phyloP scores from a whole-genome alignment of 2,888 invertebrate genomes.

The Phymatocera aterrima region DNA sequence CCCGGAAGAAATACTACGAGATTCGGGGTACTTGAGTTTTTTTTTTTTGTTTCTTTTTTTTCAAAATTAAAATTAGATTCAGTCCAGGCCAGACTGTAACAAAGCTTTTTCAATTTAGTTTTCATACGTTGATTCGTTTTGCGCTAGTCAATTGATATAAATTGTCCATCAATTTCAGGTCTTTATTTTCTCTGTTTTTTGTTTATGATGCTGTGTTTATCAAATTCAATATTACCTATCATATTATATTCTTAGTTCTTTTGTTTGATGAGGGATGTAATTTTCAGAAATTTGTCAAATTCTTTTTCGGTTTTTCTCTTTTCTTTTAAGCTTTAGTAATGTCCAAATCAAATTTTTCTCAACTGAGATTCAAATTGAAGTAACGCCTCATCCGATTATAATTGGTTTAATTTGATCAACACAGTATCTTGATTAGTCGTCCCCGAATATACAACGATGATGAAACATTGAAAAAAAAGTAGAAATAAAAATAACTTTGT shows the following conservation, averaged over 20 bases:
- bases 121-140: not conserved
- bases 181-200: constrained; percentile 42
- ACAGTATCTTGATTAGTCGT: not conserved
- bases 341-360: not conserved
- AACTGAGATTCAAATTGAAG: not conserved
- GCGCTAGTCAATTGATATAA: constrained; percentile 41
- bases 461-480: too few relatives aligned
- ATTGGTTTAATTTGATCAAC: not conserved
- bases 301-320: too few relatives aligned
- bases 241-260: too few relatives aligned
- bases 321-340: not conserved
- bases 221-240: not conserved
- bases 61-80: constrained; percentile 64
- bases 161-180: not conserved
- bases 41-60: too few relatives aligned
- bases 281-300: not conserved
- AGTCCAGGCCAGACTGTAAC: constrained; percentile 67
- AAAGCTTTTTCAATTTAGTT: constrained; percentile 45
- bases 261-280: not conserved
- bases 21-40: constrained; percentile 47
- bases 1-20: constrained; percentile 37
- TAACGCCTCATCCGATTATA: not conserved
- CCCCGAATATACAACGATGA: not conserved
- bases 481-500: constrained; percentile 63
- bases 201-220: constrained; percentile 51